These are phyloP conservation scores for Platyrinchus mystaceus DNA, from an alignment of 2,797 vertebrate genomes.

Conservation along the genomic window DNA sequence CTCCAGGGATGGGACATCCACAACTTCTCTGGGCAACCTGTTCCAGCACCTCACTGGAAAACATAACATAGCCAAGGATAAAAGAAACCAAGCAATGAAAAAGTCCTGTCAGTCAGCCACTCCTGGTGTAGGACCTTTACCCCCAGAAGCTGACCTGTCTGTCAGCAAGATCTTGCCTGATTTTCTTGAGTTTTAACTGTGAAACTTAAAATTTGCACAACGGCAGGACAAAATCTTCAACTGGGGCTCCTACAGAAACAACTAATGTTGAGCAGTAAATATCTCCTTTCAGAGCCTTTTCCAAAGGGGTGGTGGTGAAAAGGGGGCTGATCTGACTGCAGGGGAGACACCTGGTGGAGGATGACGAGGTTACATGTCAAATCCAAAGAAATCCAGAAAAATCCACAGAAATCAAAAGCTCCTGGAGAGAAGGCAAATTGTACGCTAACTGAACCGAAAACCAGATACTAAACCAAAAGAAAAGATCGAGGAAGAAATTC, in stretches of 20 bases:
- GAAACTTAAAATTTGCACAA: background rate
- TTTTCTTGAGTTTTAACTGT: background rate
- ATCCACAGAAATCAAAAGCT: background rate
- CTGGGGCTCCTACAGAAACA: background rate
- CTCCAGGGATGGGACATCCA: too few species aligned
- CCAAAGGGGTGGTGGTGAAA: background rate
- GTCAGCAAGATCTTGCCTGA: background rate
- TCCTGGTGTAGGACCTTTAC: background rate
- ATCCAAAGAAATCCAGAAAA: background rate
- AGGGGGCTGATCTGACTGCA: background rate
- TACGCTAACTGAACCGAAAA: background rate
- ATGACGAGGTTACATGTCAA: rapidly evolving
- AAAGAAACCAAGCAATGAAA: background rate
- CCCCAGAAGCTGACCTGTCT: background rate
- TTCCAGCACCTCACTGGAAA: too few species aligned
- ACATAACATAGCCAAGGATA: background rate
- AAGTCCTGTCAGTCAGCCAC: background rate
- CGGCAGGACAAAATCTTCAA: rapidly evolving
- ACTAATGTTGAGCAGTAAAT: rapidly evolving
- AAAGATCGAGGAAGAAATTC: background rate
- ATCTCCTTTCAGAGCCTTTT: background rate
- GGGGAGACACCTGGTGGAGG: conserved; percentile 35
- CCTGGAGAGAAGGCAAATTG: background rate
- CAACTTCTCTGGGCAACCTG: too few species aligned
- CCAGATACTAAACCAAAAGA: background rate